phyloP scores from a whole-genome alignment of 2,888 invertebrate genomes.

The Rhaphigaster nebulosa region DNA sequence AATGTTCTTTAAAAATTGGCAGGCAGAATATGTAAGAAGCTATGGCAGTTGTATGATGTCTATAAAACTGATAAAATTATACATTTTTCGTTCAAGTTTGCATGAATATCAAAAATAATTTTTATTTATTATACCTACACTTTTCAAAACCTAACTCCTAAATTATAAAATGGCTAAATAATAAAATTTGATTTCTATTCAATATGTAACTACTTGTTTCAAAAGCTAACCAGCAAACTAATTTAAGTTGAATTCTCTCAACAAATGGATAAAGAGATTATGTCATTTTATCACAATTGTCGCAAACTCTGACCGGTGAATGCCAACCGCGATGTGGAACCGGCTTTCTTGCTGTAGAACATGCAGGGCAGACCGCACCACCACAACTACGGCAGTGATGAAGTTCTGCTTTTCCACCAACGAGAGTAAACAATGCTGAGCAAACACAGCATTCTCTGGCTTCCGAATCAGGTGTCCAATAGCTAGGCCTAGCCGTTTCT shows the following conservation, averaged over 20 bases:
- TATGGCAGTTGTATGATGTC: constrained; percentile 20
- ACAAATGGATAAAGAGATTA: constrained; percentile 21
- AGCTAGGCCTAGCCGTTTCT: constrained; percentile 81
- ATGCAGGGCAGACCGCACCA: constrained; percentile 76
- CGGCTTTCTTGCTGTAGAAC: constrained; percentile 76
- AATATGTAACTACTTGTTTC: not conserved
- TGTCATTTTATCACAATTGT: constrained; percentile 71
- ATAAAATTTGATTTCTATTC: not conserved
- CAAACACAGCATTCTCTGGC: constrained; percentile 79
- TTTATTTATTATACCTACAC: constrained; percentile 10
- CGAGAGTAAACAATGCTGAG: constrained; percentile 71
- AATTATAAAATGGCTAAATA: not conserved
- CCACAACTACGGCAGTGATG: constrained; percentile 78
- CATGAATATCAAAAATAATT: constrained; percentile 40
- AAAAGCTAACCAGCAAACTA: constrained; percentile 23
- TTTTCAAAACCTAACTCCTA: not conserved
- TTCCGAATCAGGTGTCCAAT: constrained; percentile 85
- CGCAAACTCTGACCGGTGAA: constrained; percentile 81
- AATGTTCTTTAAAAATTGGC: not conserved
- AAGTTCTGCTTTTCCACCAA: constrained; percentile 65
- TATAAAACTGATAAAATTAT: constrained; percentile 34
- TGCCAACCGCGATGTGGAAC: constrained; percentile 83
- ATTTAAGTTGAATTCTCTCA: not conserved
- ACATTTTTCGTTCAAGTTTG: not conserved
- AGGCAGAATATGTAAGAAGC: constrained; percentile 24